Percentiles rank a stretch among this genome's conserved stretches.
These are phyloP conservation scores for Cephus sareptanus DNA, from an alignment of 2,888 invertebrate species.

Conservation along the genomic window DNA sequence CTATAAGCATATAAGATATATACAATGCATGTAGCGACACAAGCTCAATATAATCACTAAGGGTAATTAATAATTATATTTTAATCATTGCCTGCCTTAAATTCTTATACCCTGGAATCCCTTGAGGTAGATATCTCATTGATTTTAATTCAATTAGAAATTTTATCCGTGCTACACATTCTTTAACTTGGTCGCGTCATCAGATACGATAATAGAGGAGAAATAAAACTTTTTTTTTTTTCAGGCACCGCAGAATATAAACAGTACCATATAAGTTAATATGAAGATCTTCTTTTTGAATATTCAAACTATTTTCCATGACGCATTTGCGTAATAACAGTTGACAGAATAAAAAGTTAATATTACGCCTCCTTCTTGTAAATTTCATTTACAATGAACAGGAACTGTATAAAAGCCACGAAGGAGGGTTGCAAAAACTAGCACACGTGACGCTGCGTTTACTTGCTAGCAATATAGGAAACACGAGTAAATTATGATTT, in stretches of 20 bases:
- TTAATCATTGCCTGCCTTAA: background rate
- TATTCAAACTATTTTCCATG: background rate
- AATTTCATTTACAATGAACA: background rate
- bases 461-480: background rate
- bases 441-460: background rate
- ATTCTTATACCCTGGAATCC: background rate
- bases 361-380: background rate
- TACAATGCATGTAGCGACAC: too few relatives aligned
- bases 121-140: background rate
- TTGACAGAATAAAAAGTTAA: background rate
- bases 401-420: background rate
- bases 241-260: background rate
- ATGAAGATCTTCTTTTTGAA: background rate
- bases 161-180: background rate
- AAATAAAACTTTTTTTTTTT: background rate
- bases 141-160: background rate
- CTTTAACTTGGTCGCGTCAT: too few relatives aligned
- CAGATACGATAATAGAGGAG: too few relatives aligned
- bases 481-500: background rate
- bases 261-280: background rate
- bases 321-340: background rate
- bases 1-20: too few relatives aligned
- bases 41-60: too few relatives aligned
- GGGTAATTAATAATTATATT: background rate
- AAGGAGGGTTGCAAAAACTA: background rate